Percentiles rank a stretch among this genome's conserved stretches.
Conservation (phyloP, 2,113 vertebrate species). For the Xerus inauris region DNA sequence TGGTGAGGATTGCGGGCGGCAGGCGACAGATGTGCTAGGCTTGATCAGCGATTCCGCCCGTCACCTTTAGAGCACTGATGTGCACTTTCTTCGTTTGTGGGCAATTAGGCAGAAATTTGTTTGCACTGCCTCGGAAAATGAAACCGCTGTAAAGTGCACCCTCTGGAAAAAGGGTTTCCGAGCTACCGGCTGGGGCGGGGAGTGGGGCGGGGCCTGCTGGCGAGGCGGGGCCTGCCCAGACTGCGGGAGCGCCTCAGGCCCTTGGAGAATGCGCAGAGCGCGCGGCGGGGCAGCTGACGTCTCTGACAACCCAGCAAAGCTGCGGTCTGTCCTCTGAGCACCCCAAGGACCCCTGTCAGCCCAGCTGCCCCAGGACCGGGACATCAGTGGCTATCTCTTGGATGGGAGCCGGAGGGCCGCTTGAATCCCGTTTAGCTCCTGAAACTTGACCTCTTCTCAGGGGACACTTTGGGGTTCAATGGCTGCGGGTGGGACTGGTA, state of each 20-base stretch:
- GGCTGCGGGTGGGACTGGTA: background rate
- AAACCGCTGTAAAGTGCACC: conserved; percentile 86
- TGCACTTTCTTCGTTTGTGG: conserved; percentile 92
- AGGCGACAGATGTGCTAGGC: conserved; percentile 91
- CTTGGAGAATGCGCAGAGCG: background rate
- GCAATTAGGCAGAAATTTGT: conserved; percentile 97
- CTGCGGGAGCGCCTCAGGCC: background rate
- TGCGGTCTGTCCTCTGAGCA: background rate
- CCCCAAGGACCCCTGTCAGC: background rate
- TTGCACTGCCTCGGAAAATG: conserved; percentile 88
- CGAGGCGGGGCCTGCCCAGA: background rate
- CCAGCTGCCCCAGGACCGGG: background rate
- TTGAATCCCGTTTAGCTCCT: background rate
- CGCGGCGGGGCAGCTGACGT: background rate
- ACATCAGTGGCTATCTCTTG: background rate
- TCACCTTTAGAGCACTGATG: conserved; percentile 90
- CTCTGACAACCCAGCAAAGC: background rate
- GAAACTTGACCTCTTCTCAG: background rate
- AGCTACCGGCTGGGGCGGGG: background rate
- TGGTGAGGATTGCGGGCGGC: conserved; percentile 91
- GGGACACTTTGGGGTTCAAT: background rate
- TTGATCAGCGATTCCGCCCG: conserved; percentile 91
- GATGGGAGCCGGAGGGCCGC: background rate
- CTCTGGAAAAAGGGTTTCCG: conserved; percentile 84
- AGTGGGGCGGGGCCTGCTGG: background rate